Evolutionary conservation across 2,797 vertebrate genomes (phyloP), one percentile per base, ranked within the genome.

Genomic region (Scleropages formosus): DNA sequence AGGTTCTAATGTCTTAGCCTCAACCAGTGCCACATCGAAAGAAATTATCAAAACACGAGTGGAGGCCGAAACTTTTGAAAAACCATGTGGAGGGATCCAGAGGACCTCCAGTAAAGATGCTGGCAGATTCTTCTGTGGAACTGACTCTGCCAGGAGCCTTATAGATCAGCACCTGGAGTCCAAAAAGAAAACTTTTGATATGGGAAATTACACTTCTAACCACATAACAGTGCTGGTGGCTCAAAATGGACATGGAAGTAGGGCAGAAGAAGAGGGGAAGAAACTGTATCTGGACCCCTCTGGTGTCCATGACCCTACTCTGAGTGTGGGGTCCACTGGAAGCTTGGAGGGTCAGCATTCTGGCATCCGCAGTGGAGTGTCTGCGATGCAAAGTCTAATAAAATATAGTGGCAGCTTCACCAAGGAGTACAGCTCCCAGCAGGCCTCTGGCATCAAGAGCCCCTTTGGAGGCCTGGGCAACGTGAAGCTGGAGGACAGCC

Each of bases 341-440:
- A 85, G 91, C 0, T 67, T 87, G 0, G 84, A 89, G 0, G 88
- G 86, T n/a, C 78, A 88, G 10, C 89, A 87, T 63, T 68, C 92
- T 0, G 81, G 89, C 2, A 81, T 91, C 0, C 93, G 91, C 0
- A 77, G 91, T 0, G 96, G 98, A 82, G 93, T 95, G 4, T 98
- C 96, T 0, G 96, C 97, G 84, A 98, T 99, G 97, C 97, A 98
- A 87, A 97, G 95, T 84, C 93, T 99, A 70, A 98, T 99, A 82
- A 97, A 97, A 73, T 99, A 98, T 88, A 98, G 97, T 0, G 97
- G 97, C 11, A 97, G 94, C 89, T 98, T 99, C 70, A 90, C 94
- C 0, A 91, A 95, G 0, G 96, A 98, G 65, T 79, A 87, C 0
- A 81, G 84, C 0, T 90, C 93, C 51, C 92, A 94, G 79, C 93